Base-by-base conservation (phyloP, 2,113 vertebrate genomes). In the Callopanchax toddi region DNA sequence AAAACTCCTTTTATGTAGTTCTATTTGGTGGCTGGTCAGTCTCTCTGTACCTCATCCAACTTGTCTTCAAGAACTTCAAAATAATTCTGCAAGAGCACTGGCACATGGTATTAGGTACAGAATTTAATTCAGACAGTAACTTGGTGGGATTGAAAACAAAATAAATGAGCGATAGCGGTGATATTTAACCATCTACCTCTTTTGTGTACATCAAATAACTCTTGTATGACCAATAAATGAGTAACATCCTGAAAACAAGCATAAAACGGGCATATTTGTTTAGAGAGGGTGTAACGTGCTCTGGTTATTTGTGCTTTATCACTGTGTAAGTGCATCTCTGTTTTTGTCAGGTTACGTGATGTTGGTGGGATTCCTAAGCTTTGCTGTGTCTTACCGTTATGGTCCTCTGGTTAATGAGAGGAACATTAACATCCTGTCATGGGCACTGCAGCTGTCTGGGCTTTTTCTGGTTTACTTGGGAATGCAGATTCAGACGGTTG, bases 21-120 rank as follows among this genome's bases (percentile, higher is more conserved):
- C 63, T 99, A 54, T 61, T 93, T 0, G 95, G 97, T 43, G 96
- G 97, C 71, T 99, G 96, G 95, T 99, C 97, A n/a, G 96, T 98
- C 49, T 97, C 96, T 12, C 25, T 99, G 11, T 99, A 99, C 82
- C 85, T 97, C 68, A 97, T 97, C 50, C 97, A 99, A 82, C 90
- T 98, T 15, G 91, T 95, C 71, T 94, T 92, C 86, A 95, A 91
- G 89, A 99, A 99, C 87, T 91, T 99, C 2, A 83, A 67, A 45
- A 66, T 92, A 48, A 97, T 99, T 73, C 91, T 96, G 68, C 93
- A 18, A 67, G 93, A 91, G 50, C 95, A 98, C 86, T 99, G 96
- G 97, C 92, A 91, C 60, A 88, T 95, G 74, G 94, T 94, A 34
- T 68, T 98, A 55, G 94, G 97, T 99, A 88, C 85, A 83, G 16